Conservation (phyloP, 2,113 vertebrate genomes). For the Ifrita kowaldi region DNA sequence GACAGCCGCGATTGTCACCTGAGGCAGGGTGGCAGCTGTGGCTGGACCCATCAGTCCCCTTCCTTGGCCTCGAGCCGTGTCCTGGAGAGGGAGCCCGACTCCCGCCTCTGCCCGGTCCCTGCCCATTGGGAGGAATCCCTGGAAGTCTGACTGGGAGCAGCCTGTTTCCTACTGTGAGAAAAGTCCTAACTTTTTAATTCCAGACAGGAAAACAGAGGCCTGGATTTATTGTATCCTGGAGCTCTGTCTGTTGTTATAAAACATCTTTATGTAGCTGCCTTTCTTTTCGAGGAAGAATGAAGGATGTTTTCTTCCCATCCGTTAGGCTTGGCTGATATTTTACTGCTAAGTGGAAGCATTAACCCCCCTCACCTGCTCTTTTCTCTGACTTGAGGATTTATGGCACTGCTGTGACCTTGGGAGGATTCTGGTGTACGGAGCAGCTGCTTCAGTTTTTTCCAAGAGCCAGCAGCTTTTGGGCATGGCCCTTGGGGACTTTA, state of each 20-base stretch:
- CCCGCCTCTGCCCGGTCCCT: not conserved
- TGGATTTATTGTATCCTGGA: not conserved
- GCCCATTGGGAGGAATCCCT: not conserved
- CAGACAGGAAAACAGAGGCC: not conserved
- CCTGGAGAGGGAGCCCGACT: conserved; percentile 46
- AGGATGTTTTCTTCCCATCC: not conserved
- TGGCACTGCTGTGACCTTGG: not conserved
- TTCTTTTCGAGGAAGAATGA: not conserved
- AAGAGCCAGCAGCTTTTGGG: not conserved
- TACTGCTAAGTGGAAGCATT: not conserved
- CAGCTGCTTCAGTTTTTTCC: not conserved
- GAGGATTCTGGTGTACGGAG: not conserved
- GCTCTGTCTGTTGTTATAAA: not conserved
- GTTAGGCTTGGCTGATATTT: not conserved
- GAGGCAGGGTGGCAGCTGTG: not conserved
- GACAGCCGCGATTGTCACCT: not conserved
- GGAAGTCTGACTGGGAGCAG: not conserved
- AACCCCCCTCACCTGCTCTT: not conserved
- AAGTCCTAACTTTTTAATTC: not conserved
- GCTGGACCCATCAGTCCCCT: not conserved
- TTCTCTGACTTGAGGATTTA: not conserved
- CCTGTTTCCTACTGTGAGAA: not conserved
- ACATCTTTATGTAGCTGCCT: not conserved
- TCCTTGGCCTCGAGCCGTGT: not conserved
- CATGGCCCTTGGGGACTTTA: not conserved